Evolutionary conservation across 2,888 invertebrate species (phyloP), one percentile per base, ranked within the genome.

Genomic region (Epinotia demarniana): DNA sequence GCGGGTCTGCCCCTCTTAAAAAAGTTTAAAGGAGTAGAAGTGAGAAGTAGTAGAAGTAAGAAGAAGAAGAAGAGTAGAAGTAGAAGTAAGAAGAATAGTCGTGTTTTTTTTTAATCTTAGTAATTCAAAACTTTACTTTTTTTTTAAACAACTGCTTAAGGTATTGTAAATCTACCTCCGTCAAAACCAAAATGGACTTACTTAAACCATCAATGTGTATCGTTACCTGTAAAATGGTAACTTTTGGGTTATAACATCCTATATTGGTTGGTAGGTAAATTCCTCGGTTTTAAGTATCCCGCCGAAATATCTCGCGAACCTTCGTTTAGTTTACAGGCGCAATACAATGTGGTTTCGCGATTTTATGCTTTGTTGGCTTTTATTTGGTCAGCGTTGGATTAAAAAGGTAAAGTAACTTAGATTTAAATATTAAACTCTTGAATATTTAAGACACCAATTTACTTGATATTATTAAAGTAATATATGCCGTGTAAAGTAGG

Each of bases 271-370:
- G 23, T 63, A 57, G 55, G n/a, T 27, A 75, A 70, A 70, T 60
- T 49, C 27, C 60, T 81, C 57, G 83, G 81, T 81, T 81, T 81
- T 79, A 78, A 79, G 83, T 81, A 84, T 84, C 82, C 80, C n/a
- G 78, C 80, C 81, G 80, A 80, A 82, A 83, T 83, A 82, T 88
- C 86, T 81, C 83, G 83, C 83, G 79, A 79, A 78, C 80, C 78
- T 83, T 82, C 83, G 80, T 86, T 82, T 82, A 78, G 86, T 89
- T 90, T 89, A 89, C 80, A 86, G 82, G 79, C 82, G 80, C 79
- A 78, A 82, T 80, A 80, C 81, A 80, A 81, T 80, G 79, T 80
- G 79, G 77, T 81, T 79, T 85, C 82, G 81, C 86, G 86, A 85
- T 84, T 85, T 81, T 83, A 80, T 77, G 77, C 78, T 78, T 81